Conservation (phyloP, 1,140 invertebrate species). For the Sarcophaga bullata region DNA sequence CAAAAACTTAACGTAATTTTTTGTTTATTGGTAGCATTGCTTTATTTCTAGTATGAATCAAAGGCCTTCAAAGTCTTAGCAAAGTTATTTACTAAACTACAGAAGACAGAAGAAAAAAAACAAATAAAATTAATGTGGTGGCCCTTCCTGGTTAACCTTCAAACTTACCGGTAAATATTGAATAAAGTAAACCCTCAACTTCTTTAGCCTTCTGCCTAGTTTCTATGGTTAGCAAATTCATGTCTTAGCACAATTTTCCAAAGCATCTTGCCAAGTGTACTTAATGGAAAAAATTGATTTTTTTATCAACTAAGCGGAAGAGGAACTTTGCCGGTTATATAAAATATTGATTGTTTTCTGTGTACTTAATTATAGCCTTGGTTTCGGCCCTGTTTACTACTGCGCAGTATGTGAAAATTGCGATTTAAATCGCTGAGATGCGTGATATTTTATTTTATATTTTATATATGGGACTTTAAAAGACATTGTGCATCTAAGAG, state of each 20-base stretch:
- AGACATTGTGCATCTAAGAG: too few relatives aligned
- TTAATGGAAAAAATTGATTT: neutral
- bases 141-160: neutral
- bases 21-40: too few relatives aligned
- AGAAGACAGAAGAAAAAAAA: neutral
- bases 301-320: neutral
- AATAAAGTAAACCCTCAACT: neutral
- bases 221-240: constrained; percentile 14
- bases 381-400: neutral
- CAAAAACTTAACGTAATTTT: too few relatives aligned
- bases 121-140: neutral
- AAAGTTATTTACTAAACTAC: neutral
- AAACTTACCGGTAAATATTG: neutral
- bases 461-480: too few relatives aligned
- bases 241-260: neutral
- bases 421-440: neutral
- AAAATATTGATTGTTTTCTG: constrained; percentile 3
- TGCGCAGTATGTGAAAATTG: neutral
- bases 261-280: constrained; percentile 1
- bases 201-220: neutral
- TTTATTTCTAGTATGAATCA: too few relatives aligned
- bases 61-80: neutral
- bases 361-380: neutral
- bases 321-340: neutral
- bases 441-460: too few relatives aligned